phyloP scores from a whole-genome alignment of 2,113 vertebrate genomes.

The Zosterops pallidus region DNA sequence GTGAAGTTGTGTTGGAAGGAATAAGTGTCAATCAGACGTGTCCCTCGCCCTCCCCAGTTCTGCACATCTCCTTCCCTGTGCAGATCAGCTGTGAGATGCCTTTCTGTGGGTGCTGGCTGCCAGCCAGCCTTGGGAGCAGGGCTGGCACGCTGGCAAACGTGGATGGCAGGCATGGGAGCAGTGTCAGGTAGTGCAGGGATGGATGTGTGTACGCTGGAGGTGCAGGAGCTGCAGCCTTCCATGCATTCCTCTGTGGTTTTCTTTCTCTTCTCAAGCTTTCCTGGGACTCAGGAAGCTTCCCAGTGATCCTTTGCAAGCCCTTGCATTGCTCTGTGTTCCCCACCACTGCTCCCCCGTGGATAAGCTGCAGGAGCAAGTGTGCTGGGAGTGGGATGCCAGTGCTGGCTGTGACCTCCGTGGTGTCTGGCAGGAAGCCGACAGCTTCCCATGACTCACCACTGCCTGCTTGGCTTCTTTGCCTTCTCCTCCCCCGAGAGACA shows the following conservation, averaged over 20 bases:
- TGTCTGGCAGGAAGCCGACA: not conserved
- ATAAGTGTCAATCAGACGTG: not conserved
- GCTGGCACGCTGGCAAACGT: not conserved
- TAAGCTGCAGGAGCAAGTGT: not conserved
- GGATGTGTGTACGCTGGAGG: not conserved
- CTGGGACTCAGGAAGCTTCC: not conserved
- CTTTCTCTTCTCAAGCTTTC: not conserved
- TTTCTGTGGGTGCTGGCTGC: not conserved
- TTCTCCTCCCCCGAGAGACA: not conserved
- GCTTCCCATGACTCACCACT: not conserved
- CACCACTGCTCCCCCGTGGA: not conserved
- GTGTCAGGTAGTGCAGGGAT: not conserved
- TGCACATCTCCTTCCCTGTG: not conserved
- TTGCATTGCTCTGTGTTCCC: fast-evolving
- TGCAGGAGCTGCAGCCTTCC: not conserved
- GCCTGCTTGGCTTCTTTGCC: not conserved
- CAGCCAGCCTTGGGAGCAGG: not conserved
- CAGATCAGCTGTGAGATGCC: not conserved
- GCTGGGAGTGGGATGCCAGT: not conserved
- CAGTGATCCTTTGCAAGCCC: not conserved
- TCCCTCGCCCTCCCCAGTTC: not conserved
- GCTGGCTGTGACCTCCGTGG: not conserved
- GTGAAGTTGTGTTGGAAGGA: not conserved
- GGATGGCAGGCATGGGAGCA: fast-evolving
- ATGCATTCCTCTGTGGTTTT: not conserved